Evolutionary conservation across 1,140 invertebrate species (phyloP), one percentile per base, ranked within the genome.

Genomic region (Phortica variegata): DNA sequence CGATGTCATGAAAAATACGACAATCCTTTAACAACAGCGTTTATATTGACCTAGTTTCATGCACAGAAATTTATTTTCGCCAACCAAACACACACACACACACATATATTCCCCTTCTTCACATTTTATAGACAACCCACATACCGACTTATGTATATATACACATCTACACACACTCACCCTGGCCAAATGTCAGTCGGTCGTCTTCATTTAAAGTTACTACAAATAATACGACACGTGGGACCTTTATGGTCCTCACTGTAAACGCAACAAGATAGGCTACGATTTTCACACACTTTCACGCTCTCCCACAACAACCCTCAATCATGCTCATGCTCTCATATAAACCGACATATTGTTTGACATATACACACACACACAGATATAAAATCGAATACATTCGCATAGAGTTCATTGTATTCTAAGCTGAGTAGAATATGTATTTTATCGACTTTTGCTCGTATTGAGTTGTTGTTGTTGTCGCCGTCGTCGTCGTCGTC

Each of bases 191-290:
- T 17, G 18, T 19, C 9, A 38, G 9, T 38, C 36, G 17, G 43
- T 52, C 49, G 42, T 51, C 29, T 34, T 21, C 54, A 51, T 51
- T 57, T 48, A 51, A 65, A 66, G 55, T 55, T 57, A 61, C 62
- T 61, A n/a, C n/a, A n/a, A n/a, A n/a, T n/a, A 61, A 61, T 66
- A 62, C 53, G 53, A 60, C 62, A 60, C 62, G 47, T 60, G 62
- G 56, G 56, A 65, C 61, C 13, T 19, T n/a, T n/a, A n/a, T n/a
- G n/a, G n/a, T n/a, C n/a, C n/a, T n/a, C n/a, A n/a, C n/a, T n/a
- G n/a, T n/a, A n/a, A n/a, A n/a, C n/a, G n/a, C n/a, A n/a, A n/a
- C n/a, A n/a, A n/a, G n/a, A n/a, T n/a, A n/a, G n/a, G n/a, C n/a
- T n/a, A n/a, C n/a, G n/a, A n/a, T n/a, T n/a, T n/a, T n/a, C n/a